Conservation (phyloP, 1,140 invertebrate species). For the Dinoponera quadriceps region DNA sequence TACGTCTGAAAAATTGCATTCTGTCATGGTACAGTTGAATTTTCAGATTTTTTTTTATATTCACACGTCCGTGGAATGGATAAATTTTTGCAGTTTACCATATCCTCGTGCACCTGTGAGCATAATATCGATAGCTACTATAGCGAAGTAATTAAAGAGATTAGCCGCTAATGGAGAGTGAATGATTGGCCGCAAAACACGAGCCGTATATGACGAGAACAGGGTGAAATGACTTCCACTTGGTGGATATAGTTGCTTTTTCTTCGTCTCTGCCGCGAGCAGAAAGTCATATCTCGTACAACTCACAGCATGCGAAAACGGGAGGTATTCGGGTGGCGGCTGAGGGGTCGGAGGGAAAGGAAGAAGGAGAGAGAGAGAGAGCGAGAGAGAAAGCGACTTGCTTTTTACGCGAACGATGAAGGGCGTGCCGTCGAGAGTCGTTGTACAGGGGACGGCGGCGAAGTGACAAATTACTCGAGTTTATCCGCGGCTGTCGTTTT, state of each 20-base stretch:
- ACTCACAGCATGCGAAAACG: constrained; percentile 7
- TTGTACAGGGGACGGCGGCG: constrained; percentile 69
- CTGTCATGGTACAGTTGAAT: too few species aligned
- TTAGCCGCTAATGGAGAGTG: constrained; percentile 33
- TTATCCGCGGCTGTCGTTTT: constrained; percentile 77
- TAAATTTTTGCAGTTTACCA: too few species aligned
- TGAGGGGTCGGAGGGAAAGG: too few species aligned
- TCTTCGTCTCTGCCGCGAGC: constrained; percentile 22
- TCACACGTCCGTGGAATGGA: too few species aligned
- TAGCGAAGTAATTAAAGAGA: background rate
- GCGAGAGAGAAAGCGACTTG: constrained; percentile 40
- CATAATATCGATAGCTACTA: background rate
- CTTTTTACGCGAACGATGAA: constrained; percentile 77
- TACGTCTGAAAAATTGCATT: too few species aligned
- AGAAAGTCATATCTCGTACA: constrained; percentile 54
- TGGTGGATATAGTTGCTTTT: constrained; percentile 48
- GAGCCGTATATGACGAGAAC: constrained; percentile 1
- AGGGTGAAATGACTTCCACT: constrained; percentile 27
- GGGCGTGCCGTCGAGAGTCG: constrained; percentile 57
- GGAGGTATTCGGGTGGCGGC: background rate
- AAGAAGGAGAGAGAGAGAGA: constrained; percentile 5
- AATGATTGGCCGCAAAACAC: constrained; percentile 38
- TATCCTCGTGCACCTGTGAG: too few species aligned
- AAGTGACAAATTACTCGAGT: constrained; percentile 82
- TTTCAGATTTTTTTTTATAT: too few species aligned